Conservation (phyloP, 1,140 invertebrate genomes). For the Oedothorax gibbosus region DNA sequence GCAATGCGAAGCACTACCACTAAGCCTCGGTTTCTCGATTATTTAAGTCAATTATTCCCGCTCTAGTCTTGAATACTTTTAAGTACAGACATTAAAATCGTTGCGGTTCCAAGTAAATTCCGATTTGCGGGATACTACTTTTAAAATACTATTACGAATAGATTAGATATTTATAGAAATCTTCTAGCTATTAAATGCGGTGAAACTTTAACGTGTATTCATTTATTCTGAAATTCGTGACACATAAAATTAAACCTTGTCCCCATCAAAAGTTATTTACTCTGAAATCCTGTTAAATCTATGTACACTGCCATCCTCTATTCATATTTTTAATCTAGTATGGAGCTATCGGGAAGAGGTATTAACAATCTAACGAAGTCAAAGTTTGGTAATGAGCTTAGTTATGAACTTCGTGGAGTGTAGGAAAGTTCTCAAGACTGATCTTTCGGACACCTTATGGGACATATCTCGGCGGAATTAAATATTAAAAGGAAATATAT, state of each 20-base stretch:
- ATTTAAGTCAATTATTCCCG: too few species aligned
- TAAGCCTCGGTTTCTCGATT: too few species aligned
- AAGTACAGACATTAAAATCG: too few species aligned
- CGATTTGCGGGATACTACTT: too few species aligned
- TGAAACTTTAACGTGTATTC: constrained; percentile 1
- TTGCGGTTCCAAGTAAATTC: too few species aligned
- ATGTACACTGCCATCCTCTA: neutral
- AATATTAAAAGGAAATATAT: too few species aligned
- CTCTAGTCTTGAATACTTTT: too few species aligned
- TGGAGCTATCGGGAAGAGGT: constrained; percentile 10
- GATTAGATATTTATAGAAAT: too few species aligned
- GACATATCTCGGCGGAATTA: constrained; percentile 4
- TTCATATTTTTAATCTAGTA: constrained; percentile 21
- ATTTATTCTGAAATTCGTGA: constrained; percentile 19
- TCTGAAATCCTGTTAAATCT: constrained; percentile 23
- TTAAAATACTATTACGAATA: too few species aligned
- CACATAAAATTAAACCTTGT: constrained; percentile 21
- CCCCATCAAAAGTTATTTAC: constrained; percentile 18
- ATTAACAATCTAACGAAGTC: constrained; percentile 37
- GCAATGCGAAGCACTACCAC: too few species aligned
- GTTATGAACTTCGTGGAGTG: constrained; percentile 30
- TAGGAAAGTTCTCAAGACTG: constrained; percentile 18
- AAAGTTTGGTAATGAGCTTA: constrained; percentile 37
- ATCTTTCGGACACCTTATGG: constrained; percentile 28
- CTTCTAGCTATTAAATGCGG: neutral